Base-by-base conservation (phyloP, 2,797 vertebrate species). In the Crocodylus rhombifer region DNA sequence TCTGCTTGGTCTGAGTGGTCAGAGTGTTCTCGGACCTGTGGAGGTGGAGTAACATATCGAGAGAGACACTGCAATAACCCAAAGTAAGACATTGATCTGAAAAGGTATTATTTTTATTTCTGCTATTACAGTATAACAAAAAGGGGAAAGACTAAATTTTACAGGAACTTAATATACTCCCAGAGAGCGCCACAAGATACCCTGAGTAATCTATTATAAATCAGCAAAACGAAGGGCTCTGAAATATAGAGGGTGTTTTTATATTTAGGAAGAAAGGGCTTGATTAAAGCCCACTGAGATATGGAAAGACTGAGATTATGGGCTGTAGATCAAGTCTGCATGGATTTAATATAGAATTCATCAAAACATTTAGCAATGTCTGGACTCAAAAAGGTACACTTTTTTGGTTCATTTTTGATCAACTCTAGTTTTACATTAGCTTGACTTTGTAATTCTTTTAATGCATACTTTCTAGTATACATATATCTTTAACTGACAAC, bases 1-100 rank as follows among this genome's bases (percentile, higher is more conserved):
- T 99, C 99, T 0, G 28, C 97, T 58, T 99, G 99, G 99, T 98
- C 99, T 0, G 97, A 98, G 91, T 99, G 99, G 99, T 99, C 99
- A 0, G 98, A 99, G 60, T 99, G 99, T 94, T 99, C 99, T 77
- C 98, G 99, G 65, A 99, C 98, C 4, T 99, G 99, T 15, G 99
- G 99, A 76, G 98, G 98, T 64, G 99, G 99, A 30, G 98, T 99
- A 80, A 99, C 97, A 83, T 98, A 98, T 83, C 98, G 98, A 61
- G 99, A 99, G 74, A 98, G 99, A 73, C 98, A 98, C 94, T 99
- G 99, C 98, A 99, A 96, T 91, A 99, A 98, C 82, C 99, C 99
- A 93, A 99, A 99, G 99, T 99, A 99, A 98, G 98, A 1, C 82
- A 74, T 33, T 82, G 82, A 67, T 79, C 4, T 76, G 77, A 81